phyloP scores from a whole-genome alignment of 2,113 vertebrate species.

The Salvator merianae region DNA sequence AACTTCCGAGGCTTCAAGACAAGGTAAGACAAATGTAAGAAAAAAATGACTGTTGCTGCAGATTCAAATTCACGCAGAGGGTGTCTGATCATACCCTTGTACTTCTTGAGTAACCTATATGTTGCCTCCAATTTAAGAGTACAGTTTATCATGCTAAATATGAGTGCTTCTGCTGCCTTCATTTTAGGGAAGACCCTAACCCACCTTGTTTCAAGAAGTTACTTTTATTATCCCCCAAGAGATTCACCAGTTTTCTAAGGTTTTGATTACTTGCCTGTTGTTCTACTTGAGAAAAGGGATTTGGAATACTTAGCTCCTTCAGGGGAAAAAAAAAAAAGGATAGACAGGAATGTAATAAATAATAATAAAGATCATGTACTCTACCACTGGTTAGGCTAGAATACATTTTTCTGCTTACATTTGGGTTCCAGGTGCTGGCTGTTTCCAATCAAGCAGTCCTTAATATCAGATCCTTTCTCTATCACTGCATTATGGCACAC shows the following conservation, averaged over 20 bases:
- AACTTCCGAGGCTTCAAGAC: too few species aligned
- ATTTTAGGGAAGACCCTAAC: constrained; percentile 28
- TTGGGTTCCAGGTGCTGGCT: constrained; percentile 86
- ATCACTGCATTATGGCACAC: constrained; percentile 91
- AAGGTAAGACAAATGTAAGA: too few species aligned
- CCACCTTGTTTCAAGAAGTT: constrained; percentile 37
- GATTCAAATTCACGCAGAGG: too few species aligned
- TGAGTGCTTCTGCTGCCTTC: constrained; percentile 43
- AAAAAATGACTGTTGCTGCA: too few species aligned
- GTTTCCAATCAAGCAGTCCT: constrained; percentile 92
- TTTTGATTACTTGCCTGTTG: constrained; percentile 13
- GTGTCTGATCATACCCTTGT: constrained; percentile 32
- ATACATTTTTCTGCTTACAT: constrained; percentile 76
- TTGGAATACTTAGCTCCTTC: background rate
- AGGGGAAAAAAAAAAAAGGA: background rate
- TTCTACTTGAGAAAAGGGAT: constrained; percentile 16
- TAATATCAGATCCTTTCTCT: constrained; percentile 91
- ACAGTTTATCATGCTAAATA: constrained; percentile 26
- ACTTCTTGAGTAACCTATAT: constrained; percentile 40
- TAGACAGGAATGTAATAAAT: too few species aligned
- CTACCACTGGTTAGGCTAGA: background rate
- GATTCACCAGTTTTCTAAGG: background rate
- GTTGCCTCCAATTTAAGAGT: constrained; percentile 52
- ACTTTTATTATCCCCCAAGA: constrained; percentile 19
- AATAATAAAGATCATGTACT: too few species aligned